Evolutionary conservation across 2,797 vertebrate species (phyloP), one percentile per base, ranked within the genome.

Genomic region (Remorina albescens): DNA sequence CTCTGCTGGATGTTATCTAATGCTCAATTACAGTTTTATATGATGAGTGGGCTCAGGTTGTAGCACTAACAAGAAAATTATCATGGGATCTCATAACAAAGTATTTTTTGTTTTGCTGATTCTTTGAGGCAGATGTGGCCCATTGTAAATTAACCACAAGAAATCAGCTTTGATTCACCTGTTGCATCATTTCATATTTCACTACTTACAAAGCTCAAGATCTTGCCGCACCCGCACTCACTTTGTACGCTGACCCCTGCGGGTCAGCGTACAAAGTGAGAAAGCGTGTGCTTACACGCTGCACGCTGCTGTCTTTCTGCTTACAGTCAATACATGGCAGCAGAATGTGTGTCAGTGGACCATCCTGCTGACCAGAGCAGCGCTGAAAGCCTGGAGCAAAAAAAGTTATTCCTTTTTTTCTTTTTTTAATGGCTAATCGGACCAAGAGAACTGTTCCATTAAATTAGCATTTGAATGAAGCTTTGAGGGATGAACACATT

Each of bases 281-380:
- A 36, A 55, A 5, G 4, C 9, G 32, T 13, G 55, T 36, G 68
- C n/a, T 53, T n/a, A 19, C 57, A 25, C 6, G 30, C 30, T 30
- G 6, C 30, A 30, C 30, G 30, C 34, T n/a, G 2, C 53, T 37
- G 49, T 66, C 65, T 65, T 46, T 51, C 18, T 44, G 46, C 60
- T 70, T 2, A 4, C 5, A 53, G 74, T 76, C 80, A 8, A 63
- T 34, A 26, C 61, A 21, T 34, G 53, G 44, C 72, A 46, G 70
- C 74, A 66, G 81, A 77, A 91, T 89, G 86, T 92, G 89, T 91
- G 89, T 92, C 88, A 92, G 90, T 92, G 78, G 90, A 89, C 26
- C 88, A 81, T 62, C 72, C 64, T 26, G 77, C 74, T 89, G 89
- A 86, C 88, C 76, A 49, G 54, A 42, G 72, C 53, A 34, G 50